phyloP scores from a whole-genome alignment of 2,888 invertebrate genomes.

The Mamestra brassicae region DNA sequence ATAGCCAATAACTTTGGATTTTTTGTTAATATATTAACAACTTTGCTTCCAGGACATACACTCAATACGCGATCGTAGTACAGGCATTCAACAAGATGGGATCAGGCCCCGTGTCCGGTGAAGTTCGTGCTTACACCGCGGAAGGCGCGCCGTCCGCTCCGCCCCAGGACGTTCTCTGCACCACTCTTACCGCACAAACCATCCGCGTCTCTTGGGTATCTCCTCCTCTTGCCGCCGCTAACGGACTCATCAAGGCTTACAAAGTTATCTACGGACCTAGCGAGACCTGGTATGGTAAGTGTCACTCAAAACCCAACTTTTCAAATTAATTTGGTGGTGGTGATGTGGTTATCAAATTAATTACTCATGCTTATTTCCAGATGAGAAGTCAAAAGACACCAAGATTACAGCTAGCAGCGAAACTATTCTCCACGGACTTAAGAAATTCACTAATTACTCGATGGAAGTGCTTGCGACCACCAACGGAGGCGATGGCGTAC shows the following conservation, averaged over 20 bases:
- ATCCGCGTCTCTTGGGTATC: slow-evolving; percentile 98
- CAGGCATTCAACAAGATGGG: slow-evolving; percentile 99
- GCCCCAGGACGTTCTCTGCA: slow-evolving; percentile 97
- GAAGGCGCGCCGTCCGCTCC: slow-evolving; percentile 98
- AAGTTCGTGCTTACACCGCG: slow-evolving; percentile 97
- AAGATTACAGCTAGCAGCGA: slow-evolving; percentile 98
- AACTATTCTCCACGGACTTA: slow-evolving; percentile 97
- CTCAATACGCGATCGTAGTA: slow-evolving; percentile 98
- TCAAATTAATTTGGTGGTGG: not conserved
- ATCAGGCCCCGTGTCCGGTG: slow-evolving; percentile 97
- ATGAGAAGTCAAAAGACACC: slow-evolving; percentile 97
- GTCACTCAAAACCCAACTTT: slow-evolving; percentile 31
- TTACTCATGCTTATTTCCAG: slow-evolving; percentile 80
- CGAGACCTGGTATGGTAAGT: slow-evolving; percentile 97
- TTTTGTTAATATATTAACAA: not conserved
- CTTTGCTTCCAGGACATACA: slow-evolving; percentile 93
- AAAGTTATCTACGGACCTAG: slow-evolving; percentile 98
- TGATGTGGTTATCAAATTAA: not conserved
- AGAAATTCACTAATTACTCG: slow-evolving; percentile 99
- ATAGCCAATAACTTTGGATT: too few species aligned
- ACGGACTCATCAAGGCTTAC: slow-evolving; percentile 98
- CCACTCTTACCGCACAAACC: slow-evolving; percentile 97
- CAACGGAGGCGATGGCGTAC: slow-evolving; percentile 98
- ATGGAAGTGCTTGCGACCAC: slow-evolving; percentile 99
- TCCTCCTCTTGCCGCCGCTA: slow-evolving; percentile 97